phyloP scores from a whole-genome alignment of 2,797 vertebrate species.

The Triplophysa bombifrons region DNA sequence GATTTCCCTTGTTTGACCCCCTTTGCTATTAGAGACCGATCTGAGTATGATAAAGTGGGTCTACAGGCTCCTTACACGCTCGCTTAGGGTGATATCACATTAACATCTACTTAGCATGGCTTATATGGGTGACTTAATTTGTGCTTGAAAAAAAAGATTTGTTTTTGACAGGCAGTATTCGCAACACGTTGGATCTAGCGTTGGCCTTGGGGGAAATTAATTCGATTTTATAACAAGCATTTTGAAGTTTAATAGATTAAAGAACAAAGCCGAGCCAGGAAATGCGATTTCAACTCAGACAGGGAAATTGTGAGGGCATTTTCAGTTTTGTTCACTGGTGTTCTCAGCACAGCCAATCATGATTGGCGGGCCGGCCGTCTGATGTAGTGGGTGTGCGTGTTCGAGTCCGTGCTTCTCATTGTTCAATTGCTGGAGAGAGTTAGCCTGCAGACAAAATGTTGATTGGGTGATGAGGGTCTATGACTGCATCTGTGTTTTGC shows the following conservation, averaged over 20 bases:
- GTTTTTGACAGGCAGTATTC: background rate
- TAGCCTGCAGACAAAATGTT: constrained; percentile 10
- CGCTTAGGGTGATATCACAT: background rate
- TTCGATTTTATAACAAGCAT: constrained; percentile 8
- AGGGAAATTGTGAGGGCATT: constrained; percentile 12
- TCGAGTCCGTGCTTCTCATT: background rate
- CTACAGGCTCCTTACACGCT: background rate
- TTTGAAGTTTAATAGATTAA: constrained; percentile 36
- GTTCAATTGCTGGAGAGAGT: constrained; percentile 5
- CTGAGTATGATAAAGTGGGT: background rate
- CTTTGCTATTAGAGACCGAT: too few species aligned
- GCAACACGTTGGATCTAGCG: constrained; percentile 6
- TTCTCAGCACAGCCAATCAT: constrained; percentile 8
- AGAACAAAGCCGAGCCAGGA: constrained; percentile 29
- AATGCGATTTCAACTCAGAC: constrained; percentile 15
- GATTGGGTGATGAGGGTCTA: background rate
- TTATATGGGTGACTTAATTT: background rate
- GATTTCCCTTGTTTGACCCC: too few species aligned
- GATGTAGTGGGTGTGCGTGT: constrained; percentile 22
- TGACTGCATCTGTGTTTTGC: background rate
- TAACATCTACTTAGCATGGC: background rate
- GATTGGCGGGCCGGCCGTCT: constrained; percentile 24
- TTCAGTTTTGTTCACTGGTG: constrained; percentile 25
- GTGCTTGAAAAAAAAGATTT: constrained; percentile 18
- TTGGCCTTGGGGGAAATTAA: constrained; percentile 5